These are phyloP conservation scores for Pseudopleuronectes americanus DNA, from an alignment of 2,797 vertebrate species.

Conservation along the genomic window DNA sequence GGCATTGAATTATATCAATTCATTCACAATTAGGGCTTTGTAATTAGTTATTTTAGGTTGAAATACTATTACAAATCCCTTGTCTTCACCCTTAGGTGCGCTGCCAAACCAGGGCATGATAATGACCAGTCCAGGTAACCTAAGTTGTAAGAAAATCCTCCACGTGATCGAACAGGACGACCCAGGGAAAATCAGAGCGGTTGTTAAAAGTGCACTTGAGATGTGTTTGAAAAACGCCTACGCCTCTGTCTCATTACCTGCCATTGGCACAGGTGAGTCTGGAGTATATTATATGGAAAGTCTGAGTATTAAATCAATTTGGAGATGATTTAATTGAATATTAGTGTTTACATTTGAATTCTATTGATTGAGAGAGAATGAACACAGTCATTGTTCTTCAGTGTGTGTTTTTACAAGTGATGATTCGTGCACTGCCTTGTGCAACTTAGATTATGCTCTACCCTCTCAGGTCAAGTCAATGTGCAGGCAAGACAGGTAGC, in stretches of 20 bases:
- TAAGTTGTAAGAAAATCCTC: slow-evolving; percentile 80
- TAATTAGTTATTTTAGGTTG: no score
- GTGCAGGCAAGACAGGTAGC: slow-evolving; percentile 81
- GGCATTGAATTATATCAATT: no score
- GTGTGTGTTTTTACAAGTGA: background rate
- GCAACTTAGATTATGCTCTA: background rate
- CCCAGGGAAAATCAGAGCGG: slow-evolving; percentile 38
- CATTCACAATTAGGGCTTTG: no score
- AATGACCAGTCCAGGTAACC: slow-evolving; percentile 80
- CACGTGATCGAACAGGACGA: slow-evolving; percentile 69
- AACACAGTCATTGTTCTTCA: background rate
- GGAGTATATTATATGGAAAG: no score
- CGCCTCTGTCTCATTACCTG: slow-evolving; percentile 79
- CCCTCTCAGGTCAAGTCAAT: slow-evolving; percentile 82
- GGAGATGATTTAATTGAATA: background rate
- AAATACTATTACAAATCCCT: background rate
- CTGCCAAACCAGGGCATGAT: slow-evolving; percentile 65
- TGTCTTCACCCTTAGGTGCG: slow-evolving; percentile 54
- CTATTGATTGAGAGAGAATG: background rate
- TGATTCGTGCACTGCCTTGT: no score
- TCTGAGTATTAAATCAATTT: no score
- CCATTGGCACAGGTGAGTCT: slow-evolving; percentile 81
- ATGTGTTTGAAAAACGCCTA: slow-evolving; percentile 59
- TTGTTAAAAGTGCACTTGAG: slow-evolving; percentile 63
- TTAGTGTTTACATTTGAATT: background rate